Conservation (phyloP, 2,113 vertebrate species). For the Osmerus mordax region DNA sequence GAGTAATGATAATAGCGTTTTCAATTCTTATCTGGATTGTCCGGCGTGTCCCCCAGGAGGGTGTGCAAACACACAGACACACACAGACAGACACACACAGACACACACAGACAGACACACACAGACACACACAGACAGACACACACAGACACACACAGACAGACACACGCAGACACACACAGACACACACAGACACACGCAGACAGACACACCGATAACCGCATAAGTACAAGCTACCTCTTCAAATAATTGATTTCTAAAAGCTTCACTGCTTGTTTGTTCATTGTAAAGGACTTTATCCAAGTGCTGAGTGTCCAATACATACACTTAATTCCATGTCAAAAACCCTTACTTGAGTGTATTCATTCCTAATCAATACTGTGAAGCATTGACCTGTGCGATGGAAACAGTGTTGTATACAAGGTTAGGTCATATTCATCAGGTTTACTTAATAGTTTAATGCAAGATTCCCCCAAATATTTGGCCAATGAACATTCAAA, state of each 20-base stretch:
- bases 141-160: not conserved
- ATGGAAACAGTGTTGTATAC: not conserved
- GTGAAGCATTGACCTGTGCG: not conserved
- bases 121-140: not conserved
- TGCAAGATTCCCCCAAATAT: too few species aligned
- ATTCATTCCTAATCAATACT: not conserved
- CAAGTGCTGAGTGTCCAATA: slow-evolving; percentile 44
- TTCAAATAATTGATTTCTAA: slow-evolving; percentile 66
- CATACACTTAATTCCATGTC: slow-evolving; percentile 22
- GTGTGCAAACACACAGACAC: not conserved
- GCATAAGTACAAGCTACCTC: slow-evolving; percentile 58
- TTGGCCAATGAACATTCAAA: too few species aligned
- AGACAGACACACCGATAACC: slow-evolving; percentile 23
- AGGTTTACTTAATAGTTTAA: too few species aligned
- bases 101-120: not conserved
- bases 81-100: not conserved
- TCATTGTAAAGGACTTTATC: slow-evolving; percentile 42
- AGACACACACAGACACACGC: not conserved
- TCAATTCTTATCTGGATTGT: slow-evolving; percentile 26
- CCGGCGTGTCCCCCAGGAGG: slow-evolving; percentile 5
- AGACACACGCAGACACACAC: not conserved
- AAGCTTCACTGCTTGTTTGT: slow-evolving; percentile 44
- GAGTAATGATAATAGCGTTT: too few species aligned
- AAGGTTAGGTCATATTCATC: not conserved
- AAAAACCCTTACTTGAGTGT: slow-evolving; percentile 5